These are phyloP conservation scores for Grammomys dolichurus DNA, from an alignment of 2,113 vertebrate species.

Conservation along the genomic window DNA sequence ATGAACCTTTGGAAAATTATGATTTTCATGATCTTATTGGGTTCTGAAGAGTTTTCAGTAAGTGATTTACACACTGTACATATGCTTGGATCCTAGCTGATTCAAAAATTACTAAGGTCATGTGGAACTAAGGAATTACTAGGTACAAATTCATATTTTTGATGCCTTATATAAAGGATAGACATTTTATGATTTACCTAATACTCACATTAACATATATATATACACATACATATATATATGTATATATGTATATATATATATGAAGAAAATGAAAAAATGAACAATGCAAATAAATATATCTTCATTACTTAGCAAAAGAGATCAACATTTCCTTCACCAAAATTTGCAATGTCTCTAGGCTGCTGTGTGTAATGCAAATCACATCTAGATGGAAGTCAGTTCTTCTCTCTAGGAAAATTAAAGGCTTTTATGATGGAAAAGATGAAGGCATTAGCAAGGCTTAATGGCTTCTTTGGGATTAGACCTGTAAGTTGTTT, in stretches of 20 bases:
- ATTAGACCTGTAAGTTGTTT: not conserved
- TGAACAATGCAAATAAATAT: not conserved
- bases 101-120: not conserved
- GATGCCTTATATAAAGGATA: not conserved
- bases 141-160: not conserved
- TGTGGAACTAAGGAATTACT: not conserved
- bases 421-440: not conserved
- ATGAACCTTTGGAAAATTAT: not conserved
- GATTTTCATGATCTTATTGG: not conserved
- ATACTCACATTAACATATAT: not conserved
- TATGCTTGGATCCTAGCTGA: not conserved
- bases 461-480: not conserved
- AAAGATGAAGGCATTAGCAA: not conserved
- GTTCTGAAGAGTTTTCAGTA: not conserved
- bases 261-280: not conserved
- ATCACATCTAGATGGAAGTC: not conserved
- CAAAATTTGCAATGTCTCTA: not conserved
- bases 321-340: not conserved
- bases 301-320: not conserved
- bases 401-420: not conserved
- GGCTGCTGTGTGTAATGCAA: not conserved
- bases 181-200: not conserved
- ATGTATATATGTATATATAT: not conserved
- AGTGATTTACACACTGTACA: fast-evolving
- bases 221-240: not conserved